Evolutionary conservation across 2,888 invertebrate genomes (phyloP), one percentile per base, ranked within the genome.

Genomic region (Agrypnus murinus): DNA sequence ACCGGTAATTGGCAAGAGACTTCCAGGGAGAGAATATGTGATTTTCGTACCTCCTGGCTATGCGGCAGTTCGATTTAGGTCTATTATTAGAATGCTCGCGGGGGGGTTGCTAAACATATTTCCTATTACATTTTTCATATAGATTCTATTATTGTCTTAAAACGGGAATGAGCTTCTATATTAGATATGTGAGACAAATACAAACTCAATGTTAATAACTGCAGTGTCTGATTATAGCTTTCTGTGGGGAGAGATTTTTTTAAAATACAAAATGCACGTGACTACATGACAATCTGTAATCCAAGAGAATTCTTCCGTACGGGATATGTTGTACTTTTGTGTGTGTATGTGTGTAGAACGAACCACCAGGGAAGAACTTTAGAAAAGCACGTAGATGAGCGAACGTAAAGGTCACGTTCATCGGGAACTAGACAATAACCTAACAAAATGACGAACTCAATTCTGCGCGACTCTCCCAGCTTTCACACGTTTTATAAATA

Each of bases 1-100:
- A 66, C 58, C 58, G 59, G 59, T 59, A 66, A 66, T 66, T 48
- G 66, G 59, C 66, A 25, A 66, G 66, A 59, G 66, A 66, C 59
- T 66, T 66, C 58, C 46, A 46, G 48, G 43, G 34, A 59, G 34
- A 59, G 58, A 65, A 48, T 58, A 66, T 66, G 58, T 59, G 31
- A 58, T 31, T 59, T 32, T 66, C 57, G 15, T 50, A 50, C 65
- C 66, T 58, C 46, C 19, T 48, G 25, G 58, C 58, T 66, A 48
- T 66, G 25, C 58, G 65, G 40, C 25, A 45, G 53, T 65, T 55
- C 65, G 34, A 55, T 65, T 65, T 45, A 57, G 55, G 55, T 53
- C 43, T 55, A 65, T 65, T 65, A 53, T 53, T 65, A 65, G 55
- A 57, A 32, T 14, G 43, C 60, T 43, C 43, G 8, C 34, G 55